Evolutionary conservation across 2,113 vertebrate species (phyloP), one percentile per base, ranked within the genome.

Genomic region (Rhinichthys klamathensis): DNA sequence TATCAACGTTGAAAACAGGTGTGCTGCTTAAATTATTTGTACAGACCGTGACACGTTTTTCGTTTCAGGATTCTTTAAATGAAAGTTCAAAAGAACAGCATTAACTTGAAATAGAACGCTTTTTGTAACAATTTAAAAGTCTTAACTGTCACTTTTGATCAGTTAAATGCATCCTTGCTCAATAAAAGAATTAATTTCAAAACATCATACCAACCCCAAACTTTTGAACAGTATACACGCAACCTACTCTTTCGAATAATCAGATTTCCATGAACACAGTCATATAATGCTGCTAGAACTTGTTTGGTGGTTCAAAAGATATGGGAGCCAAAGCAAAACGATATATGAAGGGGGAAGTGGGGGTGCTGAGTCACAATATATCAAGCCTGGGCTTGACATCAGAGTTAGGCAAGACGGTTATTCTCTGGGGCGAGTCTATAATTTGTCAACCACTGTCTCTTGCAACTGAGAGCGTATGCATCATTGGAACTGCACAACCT

Each of bases 371-470:
- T 15, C 58, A 51, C 49, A 85, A 80, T n/a, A 65, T n/a, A 58
- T 7, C 86, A 89, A 32, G 84, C 15, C 41, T 60, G 67, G 56
- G 12, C 80, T 60, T 80, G 69, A 73, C 13, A 41, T 70, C 32
- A 63, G 41, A 79, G 32, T 76, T 49, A 49, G 21, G 32, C n/a
- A 60, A 25, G 67, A 13, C 38, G 25, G 30, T 84, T 83, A 85
- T 32, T 15, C 56, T 67, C 58, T 11, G 70, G 75, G 83, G 21
- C 1, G 44, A 67, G 4, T 63, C 16, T 83, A 30, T 60, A 38
- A 83, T 83, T 44, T 76, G 30, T 70, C 44, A 75, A 63, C 6
- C 54, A 16, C 79, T 80, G 46, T 38, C 41, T 83, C 35, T 56
- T 49, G 25, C 35, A 25, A 21, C 7, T 41, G 67, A 58, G 18